Base-by-base conservation (phyloP, 2,888 invertebrate species). In the Cenopis cana region DNA sequence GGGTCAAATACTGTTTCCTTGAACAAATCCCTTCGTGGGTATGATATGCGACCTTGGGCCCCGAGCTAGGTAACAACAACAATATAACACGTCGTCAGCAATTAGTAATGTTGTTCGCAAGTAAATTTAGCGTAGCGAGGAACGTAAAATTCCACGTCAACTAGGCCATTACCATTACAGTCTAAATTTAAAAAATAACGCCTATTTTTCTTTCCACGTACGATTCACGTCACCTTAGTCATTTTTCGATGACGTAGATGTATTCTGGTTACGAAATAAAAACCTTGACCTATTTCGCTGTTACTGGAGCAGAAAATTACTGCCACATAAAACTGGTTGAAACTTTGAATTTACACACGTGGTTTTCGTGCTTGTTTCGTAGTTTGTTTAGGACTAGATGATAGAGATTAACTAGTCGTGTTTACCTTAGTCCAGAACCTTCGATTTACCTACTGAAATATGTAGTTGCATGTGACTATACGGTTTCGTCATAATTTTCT, bases 201-300 rank as follows among this genome's bases (percentile, higher is more conserved):
- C 12, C 56, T 24, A 38, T 65, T 66, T 33, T 56, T 49, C 14
- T 24, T 41, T 68, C 20, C 14, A 52, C 24, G 67, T 41, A 60
- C 41, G 8, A 49, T 33, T 33, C 52, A 66, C 18, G 29, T 49
- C 9, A 50, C 36, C 59, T 46, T 54, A 55, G 60, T 66, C 46
- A 60, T 59, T 70, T 59, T 60, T 17, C 54, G 20, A 54, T 70
- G 69, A 70, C 69, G 62, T 68, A 41, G 17, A 11, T 59, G 46
- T 60, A 38, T 65, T 17, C 55, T 10, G 24, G 55, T 68, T 56
- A 72, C 71, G 68, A 68, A 62, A 72, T 61, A 2, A 56, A 49
- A 57, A 62, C 67, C 68, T 68, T 72, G 72, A 68, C 68, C 67
- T 52, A 62, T 72, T 56, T 65, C 14, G 41, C 33, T 38, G 50